A percentile compares a stretch with the other conserved stretches of the same genome.
phyloP scores from a whole-genome alignment of 2,797 vertebrate genomes.

The Gallirallus australis region DNA sequence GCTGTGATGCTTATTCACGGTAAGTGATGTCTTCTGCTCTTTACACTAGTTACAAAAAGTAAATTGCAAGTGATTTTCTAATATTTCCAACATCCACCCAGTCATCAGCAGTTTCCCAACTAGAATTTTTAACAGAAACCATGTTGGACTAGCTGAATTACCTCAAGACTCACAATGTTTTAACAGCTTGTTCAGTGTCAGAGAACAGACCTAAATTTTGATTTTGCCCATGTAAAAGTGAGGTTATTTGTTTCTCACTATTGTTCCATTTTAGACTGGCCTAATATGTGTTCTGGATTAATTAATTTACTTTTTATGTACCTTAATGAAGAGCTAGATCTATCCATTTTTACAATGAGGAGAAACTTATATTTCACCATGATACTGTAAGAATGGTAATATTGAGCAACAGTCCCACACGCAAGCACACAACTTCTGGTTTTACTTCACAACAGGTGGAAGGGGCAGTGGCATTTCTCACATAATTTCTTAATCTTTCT shows the following conservation, averaged over 20 bases:
- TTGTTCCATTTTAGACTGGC: background rate
- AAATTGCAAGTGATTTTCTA: background rate
- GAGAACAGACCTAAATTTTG: background rate
- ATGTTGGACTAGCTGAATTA: background rate
- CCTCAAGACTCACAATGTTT: background rate
- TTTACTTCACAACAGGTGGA: background rate
- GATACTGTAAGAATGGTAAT: background rate
- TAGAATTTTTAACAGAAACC: background rate
- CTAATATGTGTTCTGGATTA: background rate
- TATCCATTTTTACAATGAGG: background rate
- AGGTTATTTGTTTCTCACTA: background rate
- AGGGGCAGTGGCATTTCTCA: background rate
- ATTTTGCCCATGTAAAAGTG: background rate
- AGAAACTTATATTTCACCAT: background rate
- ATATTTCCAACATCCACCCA: background rate
- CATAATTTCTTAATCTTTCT: background rate
- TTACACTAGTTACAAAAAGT: background rate
- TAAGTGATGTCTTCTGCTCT: constrained; percentile 43
- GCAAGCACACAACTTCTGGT: background rate
- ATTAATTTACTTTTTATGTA: background rate
- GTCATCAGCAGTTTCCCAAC: background rate
- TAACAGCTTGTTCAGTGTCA: background rate
- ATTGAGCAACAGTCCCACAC: background rate
- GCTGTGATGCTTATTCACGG: constrained; percentile 73
- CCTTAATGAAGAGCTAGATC: background rate